Evolutionary conservation across 2,797 vertebrate genomes (phyloP).

Genomic region (Odontamblyopus rebecca): DNA sequence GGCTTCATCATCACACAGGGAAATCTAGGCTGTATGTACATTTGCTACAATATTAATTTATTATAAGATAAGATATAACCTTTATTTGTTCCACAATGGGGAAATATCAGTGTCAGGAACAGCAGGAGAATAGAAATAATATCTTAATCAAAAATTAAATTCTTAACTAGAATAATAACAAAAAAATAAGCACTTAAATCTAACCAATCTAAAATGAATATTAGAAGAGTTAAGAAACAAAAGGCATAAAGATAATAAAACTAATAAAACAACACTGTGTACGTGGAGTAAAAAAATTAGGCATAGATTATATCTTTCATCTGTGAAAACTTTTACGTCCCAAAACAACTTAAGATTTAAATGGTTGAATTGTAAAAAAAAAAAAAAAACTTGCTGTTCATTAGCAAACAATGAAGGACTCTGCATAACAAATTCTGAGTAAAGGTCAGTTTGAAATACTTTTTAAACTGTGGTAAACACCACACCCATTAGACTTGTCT

Average conservation of each 20-base stretch:
- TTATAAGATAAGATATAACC: neutral
- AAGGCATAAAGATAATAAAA: too few relatives aligned
- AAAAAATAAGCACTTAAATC: neutral
- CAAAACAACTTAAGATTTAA: neutral
- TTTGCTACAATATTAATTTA: neutral
- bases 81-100: neutral
- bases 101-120: neutral
- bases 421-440: constrained; percentile 11
- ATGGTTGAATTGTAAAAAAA: neutral
- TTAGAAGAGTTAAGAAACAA: too few relatives aligned
- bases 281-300: too few relatives aligned
- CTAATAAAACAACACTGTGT: too few relatives aligned
- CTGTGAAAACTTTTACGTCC: neutral
- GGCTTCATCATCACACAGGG: neutral
- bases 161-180: neutral
- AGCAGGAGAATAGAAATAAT: neutral
- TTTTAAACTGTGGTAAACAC: constrained; percentile 46
- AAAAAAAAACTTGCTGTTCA: neutral
- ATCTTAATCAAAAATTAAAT: neutral
- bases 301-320: neutral
- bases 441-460: constrained; percentile 52
- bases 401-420: neutral
- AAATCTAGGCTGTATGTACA: neutral
- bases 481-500: constrained; percentile 48
- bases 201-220: too few relatives aligned